Base-by-base conservation (phyloP, 2,797 vertebrate species). In the Prunella strophiata region DNA sequence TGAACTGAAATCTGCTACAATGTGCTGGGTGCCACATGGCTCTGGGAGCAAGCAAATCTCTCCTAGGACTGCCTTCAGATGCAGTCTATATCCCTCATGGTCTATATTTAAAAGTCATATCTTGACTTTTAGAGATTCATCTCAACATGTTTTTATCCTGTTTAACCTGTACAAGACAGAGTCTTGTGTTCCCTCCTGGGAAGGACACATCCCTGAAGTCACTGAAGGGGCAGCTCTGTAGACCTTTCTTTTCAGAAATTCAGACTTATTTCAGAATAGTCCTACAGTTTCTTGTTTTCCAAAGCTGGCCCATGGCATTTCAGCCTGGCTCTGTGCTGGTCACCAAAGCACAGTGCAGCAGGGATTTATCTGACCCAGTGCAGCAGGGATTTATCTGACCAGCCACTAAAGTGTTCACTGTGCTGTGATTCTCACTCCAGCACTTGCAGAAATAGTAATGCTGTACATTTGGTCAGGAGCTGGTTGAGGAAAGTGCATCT, bases 11-110 rank as follows among this genome's bases (percentile, higher is more conserved):
- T 63, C 50, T 74, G 20, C n/a, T 62, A 5, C 18, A 19, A 1
- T 0, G 0, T 50, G 9, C 6, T 54, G 10, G 23, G 29, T 11
- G 7, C 29, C 38, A 38, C 22, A 1, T 10, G 22, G 40, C 43
- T 63, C 36, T 76, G 45, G 26, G 45, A 48, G 8, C 9, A 14
- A 74, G 50, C 23, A 90, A 5, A 63, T 25, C 19, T 61, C n/a
- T 43, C n/a, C 42, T 52, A 9, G 42, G 18, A 4, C 26, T 80
- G 16, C 23, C 9, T 47, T 76, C 51, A 82, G n/a, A 29, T 43
- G 51, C 43, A 63, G n/a, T n/a, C n/a, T n/a, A 22, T 3, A 79
- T 52, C 16, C 20, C 3, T 68, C 18, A 34, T 43, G 21, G 13
- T 5, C 43, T 77, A 1, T 34, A 47, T 71, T 71, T 50, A 25